Conservation (phyloP, 2,797 vertebrate genomes). For the Rhinogobio ventralis region DNA sequence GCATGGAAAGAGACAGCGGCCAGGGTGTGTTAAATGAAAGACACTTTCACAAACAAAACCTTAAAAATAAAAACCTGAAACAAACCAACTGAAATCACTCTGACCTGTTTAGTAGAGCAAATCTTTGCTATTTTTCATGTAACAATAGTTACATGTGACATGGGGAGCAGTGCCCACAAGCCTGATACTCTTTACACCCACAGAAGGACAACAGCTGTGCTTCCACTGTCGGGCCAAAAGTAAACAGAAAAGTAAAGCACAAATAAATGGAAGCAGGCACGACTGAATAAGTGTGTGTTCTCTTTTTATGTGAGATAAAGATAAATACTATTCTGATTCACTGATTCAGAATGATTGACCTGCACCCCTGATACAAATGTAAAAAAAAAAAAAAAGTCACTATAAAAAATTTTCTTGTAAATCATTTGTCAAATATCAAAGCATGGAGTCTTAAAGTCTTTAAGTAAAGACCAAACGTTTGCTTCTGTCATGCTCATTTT, state of each 20-base stretch:
- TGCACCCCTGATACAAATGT: background rate
- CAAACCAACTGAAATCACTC: background rate
- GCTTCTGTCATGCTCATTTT: background rate
- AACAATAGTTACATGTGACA: constrained; percentile 8
- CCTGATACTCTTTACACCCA: constrained; percentile 61
- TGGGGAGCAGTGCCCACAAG: constrained; percentile 64
- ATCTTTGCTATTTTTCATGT: background rate
- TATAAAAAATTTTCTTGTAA: background rate
- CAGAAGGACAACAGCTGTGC: constrained; percentile 49
- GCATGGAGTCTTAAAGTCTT: background rate
- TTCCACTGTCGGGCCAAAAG: background rate
- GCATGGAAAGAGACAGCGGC: constrained; percentile 78
- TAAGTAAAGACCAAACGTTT: background rate
- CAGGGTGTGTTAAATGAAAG: constrained; percentile 79
- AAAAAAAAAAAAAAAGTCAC: background rate
- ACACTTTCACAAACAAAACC: constrained; percentile 3
- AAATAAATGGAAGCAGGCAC: background rate
- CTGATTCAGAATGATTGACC: background rate
- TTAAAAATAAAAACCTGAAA: background rate
- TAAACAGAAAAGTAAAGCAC: background rate
- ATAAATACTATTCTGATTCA: background rate
- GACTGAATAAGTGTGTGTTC: background rate
- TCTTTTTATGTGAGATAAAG: background rate
- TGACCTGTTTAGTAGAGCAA: background rate
- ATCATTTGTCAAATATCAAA: background rate